phyloP scores from a whole-genome alignment of 1,140 invertebrate genomes.

The Listronotus oregonensis region DNA sequence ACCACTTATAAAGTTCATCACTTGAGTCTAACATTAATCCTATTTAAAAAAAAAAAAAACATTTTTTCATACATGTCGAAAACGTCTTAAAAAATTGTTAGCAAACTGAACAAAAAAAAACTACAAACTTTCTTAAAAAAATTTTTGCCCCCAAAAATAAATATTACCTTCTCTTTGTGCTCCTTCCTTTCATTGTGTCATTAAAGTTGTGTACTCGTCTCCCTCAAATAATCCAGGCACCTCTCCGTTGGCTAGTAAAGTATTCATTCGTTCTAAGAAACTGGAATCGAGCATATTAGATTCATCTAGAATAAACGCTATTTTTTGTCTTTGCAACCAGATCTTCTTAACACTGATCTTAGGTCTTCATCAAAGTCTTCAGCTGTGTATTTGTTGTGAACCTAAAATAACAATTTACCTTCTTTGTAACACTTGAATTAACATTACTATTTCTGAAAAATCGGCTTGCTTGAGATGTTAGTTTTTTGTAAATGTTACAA shows the following conservation, averaged over 20 bases:
- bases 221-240: slow-evolving; percentile 92
- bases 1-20: slow-evolving; percentile 98
- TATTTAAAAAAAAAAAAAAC: slow-evolving; percentile 26
- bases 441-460: too few species aligned
- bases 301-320: slow-evolving; percentile 98
- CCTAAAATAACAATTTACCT: slow-evolving; percentile 60
- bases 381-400: slow-evolving; percentile 98
- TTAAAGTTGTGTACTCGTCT: slow-evolving; percentile 97
- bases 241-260: slow-evolving; percentile 97
- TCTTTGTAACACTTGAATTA: too few species aligned
- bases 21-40: slow-evolving; percentile 96
- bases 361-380: slow-evolving; percentile 99
- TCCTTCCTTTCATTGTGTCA: slow-evolving; percentile 99
- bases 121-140: too few species aligned
- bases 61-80: too few species aligned
- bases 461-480: too few species aligned
- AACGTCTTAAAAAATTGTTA: too few species aligned
- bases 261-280: slow-evolving; percentile 99
- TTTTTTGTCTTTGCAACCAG: slow-evolving; percentile 98
- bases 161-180: slow-evolving; percentile 84
- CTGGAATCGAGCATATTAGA: slow-evolving; percentile 98
- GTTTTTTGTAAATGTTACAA: too few species aligned
- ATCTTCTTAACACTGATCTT: slow-evolving; percentile 86
- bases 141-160: not conserved
- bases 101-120: too few species aligned